These are phyloP conservation scores for Avahi laniger DNA, from an alignment of 2,797 vertebrate species.

Conservation along the genomic window DNA sequence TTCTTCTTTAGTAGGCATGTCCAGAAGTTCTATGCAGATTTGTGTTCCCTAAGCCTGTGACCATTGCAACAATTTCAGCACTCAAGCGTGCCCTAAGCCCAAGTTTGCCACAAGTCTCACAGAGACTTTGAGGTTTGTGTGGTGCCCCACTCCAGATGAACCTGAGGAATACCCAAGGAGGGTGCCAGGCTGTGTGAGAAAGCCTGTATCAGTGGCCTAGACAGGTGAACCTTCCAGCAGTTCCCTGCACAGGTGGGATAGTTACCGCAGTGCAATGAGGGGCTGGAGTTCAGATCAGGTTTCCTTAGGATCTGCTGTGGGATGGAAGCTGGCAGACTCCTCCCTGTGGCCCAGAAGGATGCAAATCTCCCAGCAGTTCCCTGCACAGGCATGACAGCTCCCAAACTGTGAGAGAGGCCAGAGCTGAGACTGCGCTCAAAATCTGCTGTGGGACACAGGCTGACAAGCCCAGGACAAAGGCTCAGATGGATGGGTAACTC, in stretches of 20 bases:
- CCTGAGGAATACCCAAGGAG: neutral
- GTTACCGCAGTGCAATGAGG: neutral
- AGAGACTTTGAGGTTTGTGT: neutral
- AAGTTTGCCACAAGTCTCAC: neutral
- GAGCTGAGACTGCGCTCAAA: neutral
- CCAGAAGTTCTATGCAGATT: neutral
- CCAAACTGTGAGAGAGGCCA: neutral
- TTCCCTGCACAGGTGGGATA: neutral
- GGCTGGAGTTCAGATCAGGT: neutral
- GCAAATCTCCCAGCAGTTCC: too few relatives aligned
- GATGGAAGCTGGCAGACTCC: neutral
- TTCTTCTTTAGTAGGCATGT: neutral
- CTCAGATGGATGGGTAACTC: neutral
- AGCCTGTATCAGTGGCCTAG: neutral
- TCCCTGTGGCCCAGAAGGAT: neutral
- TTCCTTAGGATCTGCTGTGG: neutral
- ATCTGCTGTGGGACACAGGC: neutral
- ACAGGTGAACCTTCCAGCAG: neutral
- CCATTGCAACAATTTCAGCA: neutral
- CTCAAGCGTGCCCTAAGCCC: neutral
- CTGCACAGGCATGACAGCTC: too few relatives aligned
- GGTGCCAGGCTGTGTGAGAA: neutral
- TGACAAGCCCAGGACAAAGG: neutral
- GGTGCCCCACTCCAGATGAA: neutral
- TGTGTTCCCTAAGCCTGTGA: neutral